phyloP scores from a whole-genome alignment of 2,888 invertebrate genomes.

The Alcis repandata region DNA sequence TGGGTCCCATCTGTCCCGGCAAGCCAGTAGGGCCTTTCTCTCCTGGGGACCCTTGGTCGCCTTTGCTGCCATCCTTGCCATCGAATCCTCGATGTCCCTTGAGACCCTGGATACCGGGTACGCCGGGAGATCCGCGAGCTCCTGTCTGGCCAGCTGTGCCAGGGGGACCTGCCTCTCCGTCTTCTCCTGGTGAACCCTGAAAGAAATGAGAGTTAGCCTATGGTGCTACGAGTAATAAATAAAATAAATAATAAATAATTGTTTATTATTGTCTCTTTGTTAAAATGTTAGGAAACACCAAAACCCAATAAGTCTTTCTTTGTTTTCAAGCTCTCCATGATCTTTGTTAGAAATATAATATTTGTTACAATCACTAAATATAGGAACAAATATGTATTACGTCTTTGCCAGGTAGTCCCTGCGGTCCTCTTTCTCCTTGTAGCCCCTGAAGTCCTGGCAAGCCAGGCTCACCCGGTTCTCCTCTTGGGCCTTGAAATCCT shows the following conservation, averaged over 20 bases:
- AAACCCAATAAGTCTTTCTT: too few species aligned
- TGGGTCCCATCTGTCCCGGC: slow-evolving; percentile 89
- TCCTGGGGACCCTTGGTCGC: slow-evolving; percentile 91
- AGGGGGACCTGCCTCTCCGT: slow-evolving; percentile 91
- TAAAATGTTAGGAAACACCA: too few species aligned
- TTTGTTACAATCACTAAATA: neutral
- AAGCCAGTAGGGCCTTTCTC: slow-evolving; percentile 91
- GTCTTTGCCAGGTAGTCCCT: slow-evolving; percentile 92
- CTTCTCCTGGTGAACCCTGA: slow-evolving; percentile 92
- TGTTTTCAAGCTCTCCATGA: too few species aligned
- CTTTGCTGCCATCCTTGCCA: slow-evolving; percentile 93
- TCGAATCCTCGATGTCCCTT: slow-evolving; percentile 94
- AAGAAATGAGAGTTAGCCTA: neutral
- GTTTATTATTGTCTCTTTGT: too few species aligned
- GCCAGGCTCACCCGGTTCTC: slow-evolving; percentile 93
- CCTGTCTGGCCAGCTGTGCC: slow-evolving; percentile 91
- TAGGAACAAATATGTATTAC: slow-evolving; percentile 72
- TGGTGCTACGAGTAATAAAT: too few species aligned
- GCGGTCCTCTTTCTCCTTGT: slow-evolving; percentile 89
- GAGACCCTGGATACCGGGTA: slow-evolving; percentile 92
- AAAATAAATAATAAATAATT: too few species aligned
- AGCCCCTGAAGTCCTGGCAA: slow-evolving; percentile 89
- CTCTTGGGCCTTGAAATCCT: slow-evolving; percentile 94
- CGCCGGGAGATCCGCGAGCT: slow-evolving; percentile 89
- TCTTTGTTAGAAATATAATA: neutral